A percentile compares a stretch with the other conserved stretches of the same genome.
These are phyloP conservation scores for Xanthia icteritia DNA, from an alignment of 2,888 invertebrate genomes.

Conservation along the genomic window DNA sequence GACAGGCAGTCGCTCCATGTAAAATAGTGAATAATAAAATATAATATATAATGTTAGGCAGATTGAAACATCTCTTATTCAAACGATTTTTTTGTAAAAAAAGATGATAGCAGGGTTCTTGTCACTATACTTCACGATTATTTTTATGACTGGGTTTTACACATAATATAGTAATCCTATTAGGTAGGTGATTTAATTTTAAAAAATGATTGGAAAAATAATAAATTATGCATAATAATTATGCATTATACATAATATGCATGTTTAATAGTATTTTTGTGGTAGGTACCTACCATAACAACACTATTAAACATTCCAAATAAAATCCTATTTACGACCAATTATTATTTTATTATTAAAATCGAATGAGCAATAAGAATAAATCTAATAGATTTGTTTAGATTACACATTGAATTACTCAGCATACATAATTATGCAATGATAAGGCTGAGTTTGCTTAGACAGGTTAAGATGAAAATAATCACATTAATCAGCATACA, in stretches of 20 bases:
- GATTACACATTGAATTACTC: neutral
- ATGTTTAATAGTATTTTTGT: neutral
- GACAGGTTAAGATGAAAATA: constrained; percentile 1
- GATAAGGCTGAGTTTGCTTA: neutral
- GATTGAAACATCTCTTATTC: no score
- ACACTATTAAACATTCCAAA: neutral
- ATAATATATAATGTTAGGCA: no score
- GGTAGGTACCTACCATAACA: neutral
- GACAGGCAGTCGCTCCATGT: no score
- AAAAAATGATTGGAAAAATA: neutral
- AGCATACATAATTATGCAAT: neutral
- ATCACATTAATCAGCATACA: neutral
- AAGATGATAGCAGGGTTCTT: neutral
- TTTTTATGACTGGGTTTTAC: neutral
- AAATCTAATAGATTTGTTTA: constrained; percentile 3
- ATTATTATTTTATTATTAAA: constrained; percentile 15
- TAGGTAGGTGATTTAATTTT: neutral
- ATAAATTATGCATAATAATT: neutral
- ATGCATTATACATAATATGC: no score
- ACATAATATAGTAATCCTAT: neutral
- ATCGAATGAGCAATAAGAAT: neutral
- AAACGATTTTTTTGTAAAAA: neutral
- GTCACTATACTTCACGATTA: neutral
- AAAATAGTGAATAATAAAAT: no score
- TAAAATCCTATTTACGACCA: constrained; percentile 20